Conservation (phyloP, 2,113 vertebrate species). For the Ceuthmochares aereus region DNA sequence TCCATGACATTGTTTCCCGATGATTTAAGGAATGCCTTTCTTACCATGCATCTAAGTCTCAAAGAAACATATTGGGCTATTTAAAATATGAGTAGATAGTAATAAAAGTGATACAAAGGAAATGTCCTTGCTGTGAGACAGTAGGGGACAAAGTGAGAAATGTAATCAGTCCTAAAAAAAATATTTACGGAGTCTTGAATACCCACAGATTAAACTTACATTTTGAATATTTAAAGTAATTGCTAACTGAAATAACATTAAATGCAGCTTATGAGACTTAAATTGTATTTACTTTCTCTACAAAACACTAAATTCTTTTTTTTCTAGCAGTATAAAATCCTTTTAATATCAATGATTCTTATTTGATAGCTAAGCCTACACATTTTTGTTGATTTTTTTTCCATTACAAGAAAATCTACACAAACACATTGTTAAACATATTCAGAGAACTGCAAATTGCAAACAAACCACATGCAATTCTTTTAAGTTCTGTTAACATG, state of each 20-base stretch:
- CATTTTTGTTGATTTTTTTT: background rate
- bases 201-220: background rate
- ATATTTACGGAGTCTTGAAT: background rate
- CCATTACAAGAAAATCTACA: background rate
- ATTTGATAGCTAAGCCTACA: background rate
- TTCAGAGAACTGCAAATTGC: background rate
- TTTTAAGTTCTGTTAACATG: background rate
- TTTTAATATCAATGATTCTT: background rate
- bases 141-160: background rate
- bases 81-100: background rate
- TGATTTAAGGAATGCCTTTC: background rate
- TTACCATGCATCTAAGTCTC: background rate
- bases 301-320: background rate
- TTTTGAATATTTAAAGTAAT: constrained; percentile 4
- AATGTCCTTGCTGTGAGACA: background rate
- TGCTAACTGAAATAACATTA: background rate
- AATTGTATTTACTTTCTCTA: background rate
- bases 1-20: background rate
- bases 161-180: background rate
- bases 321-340: background rate
- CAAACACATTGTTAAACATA: background rate
- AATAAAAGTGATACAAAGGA: background rate
- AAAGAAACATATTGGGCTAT: background rate
- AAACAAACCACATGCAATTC: background rate
- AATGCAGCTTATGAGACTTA: background rate